Base-by-base conservation (phyloP, 2,797 vertebrate genomes). In the Gymnoscopelus braueri region DNA sequence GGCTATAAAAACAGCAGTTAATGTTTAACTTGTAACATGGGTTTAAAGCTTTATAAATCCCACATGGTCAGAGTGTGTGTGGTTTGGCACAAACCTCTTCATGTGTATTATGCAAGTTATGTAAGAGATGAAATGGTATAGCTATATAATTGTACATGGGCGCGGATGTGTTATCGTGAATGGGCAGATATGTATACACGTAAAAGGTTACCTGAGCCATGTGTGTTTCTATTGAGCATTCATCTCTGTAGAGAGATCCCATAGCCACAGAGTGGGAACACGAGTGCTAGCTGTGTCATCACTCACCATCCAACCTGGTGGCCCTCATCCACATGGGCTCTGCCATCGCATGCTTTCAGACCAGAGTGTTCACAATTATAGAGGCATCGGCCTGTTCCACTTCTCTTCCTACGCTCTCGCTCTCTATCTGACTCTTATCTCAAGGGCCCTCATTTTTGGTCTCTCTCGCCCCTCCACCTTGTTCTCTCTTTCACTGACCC, bases 381-480 rank as follows among this genome's bases (percentile, higher is more conserved):
- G 60, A 84, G 62, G 75, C 64, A 5, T 54, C n/a, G 67, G 49
- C 69, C 63, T 52, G 55, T 60, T 67, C 62, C 68, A 69, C 59
- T 69, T 77, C 82, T 77, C 75, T 79, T 69, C 76, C 68, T 71
- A 63, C 57, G 67, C 74, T 59, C 69, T 60, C 68, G 62, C 69
- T 65, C 67, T 13, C 48, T 66, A 62, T 70, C 57, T 58, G 47
- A 9, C 51, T 53, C 68, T 73, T 51, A 65, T 49, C 56, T 0
- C 13, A 62, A 67, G 56, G 83, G 69, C 74, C 60, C 79, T 75
- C 62, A 13, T 65, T 67, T 77, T 69, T 12, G 58, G 69, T n/a
- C 61, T 60, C 63, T 60, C 53, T 52, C 11, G 6, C 39, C 26
- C 54, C 60, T 65, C 58, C 50, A 12, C 68, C 56, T 56, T 62